Evolutionary conservation across 2,888 invertebrate species (phyloP).

Genomic region (Glomeris marginata): DNA sequence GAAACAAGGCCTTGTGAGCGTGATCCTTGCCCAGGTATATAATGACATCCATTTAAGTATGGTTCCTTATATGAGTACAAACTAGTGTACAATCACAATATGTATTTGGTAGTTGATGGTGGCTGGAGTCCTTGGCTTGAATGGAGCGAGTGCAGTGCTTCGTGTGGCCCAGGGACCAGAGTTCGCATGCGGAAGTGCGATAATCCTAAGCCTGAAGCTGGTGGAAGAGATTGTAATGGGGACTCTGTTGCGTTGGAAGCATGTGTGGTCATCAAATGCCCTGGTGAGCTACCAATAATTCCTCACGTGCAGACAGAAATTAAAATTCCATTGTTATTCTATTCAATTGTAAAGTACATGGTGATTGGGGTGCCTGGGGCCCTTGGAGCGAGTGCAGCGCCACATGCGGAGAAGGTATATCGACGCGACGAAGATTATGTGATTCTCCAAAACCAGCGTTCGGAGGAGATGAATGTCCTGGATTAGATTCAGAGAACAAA

Average conservation of each 20-base stretch:
- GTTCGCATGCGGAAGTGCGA: conserved; percentile 25
- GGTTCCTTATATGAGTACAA: neutral
- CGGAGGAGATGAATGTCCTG: conserved; percentile 32
- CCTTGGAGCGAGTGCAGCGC: conserved; percentile 33
- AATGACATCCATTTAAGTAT: neutral
- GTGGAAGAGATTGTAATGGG: conserved; percentile 31
- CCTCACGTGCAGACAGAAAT: neutral
- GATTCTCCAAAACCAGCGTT: conserved; percentile 29
- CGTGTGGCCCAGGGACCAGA: conserved; percentile 28
- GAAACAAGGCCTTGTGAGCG: conserved; percentile 23
- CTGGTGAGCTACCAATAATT: neutral
- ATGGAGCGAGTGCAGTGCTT: conserved; percentile 29
- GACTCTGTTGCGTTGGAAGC: conserved; percentile 24
- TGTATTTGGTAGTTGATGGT: conserved; percentile 23
- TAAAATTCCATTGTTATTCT: neutral
- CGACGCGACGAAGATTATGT: conserved; percentile 31
- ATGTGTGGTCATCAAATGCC: conserved; percentile 18
- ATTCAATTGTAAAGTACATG: conserved; percentile 24
- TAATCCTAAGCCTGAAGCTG: conserved; percentile 27
- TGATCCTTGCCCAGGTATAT: conserved; percentile 26
- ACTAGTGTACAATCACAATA: neutral
- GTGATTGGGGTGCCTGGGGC: conserved; percentile 33
- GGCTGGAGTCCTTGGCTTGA: conserved; percentile 29
- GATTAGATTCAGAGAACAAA: conserved; percentile 24
- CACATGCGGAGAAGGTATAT: conserved; percentile 31